Percentiles rank a stretch among this genome's conserved stretches.
phyloP scores from a whole-genome alignment of 2,888 invertebrate species.

The Cheilosia pagana region DNA sequence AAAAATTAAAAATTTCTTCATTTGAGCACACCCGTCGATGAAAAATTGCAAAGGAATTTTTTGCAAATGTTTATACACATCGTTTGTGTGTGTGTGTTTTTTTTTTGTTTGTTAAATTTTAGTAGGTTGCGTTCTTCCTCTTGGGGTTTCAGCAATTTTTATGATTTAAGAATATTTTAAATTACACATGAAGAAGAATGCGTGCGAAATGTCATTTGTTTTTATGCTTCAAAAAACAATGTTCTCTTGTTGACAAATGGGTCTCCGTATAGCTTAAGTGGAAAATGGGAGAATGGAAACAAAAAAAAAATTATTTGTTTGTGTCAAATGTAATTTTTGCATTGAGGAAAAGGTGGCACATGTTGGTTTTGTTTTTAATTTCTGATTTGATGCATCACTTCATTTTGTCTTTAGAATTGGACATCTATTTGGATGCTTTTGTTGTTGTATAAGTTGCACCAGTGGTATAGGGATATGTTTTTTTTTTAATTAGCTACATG shows the following conservation, averaged over 20 bases:
- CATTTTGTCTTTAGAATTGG: slow-evolving; percentile 18
- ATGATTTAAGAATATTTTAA: slow-evolving; percentile 51
- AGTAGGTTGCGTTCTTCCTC: slow-evolving; percentile 18
- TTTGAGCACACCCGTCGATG: slow-evolving; percentile 48
- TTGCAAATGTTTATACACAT: slow-evolving; percentile 22
- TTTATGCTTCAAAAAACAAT: slow-evolving; percentile 62
- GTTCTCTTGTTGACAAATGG: slow-evolving; percentile 55
- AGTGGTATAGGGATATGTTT: no score
- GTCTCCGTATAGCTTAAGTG: slow-evolving; percentile 4
- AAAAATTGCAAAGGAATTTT: slow-evolving; percentile 51
- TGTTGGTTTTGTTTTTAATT: slow-evolving; percentile 3
- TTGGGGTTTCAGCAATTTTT: slow-evolving; percentile 8
- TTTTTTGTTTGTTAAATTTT: slow-evolving; percentile 11
- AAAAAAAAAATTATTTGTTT: slow-evolving; percentile 5
- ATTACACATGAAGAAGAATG: slow-evolving; percentile 70
- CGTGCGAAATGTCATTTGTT: slow-evolving; percentile 73
- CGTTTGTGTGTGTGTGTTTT: slow-evolving; percentile 1
- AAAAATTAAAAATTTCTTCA: slow-evolving; percentile 4
- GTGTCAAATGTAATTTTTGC: slow-evolving; percentile 11
- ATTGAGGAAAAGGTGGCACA: slow-evolving; percentile 8
- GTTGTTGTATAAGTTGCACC: not conserved
- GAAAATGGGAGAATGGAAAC: not conserved
- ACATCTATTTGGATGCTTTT: slow-evolving; percentile 4
- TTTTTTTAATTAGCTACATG: no score
- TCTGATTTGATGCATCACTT: slow-evolving; percentile 46